Conservation (phyloP, 1,140 invertebrate species). For the Lordiphosa clarofinis region DNA sequence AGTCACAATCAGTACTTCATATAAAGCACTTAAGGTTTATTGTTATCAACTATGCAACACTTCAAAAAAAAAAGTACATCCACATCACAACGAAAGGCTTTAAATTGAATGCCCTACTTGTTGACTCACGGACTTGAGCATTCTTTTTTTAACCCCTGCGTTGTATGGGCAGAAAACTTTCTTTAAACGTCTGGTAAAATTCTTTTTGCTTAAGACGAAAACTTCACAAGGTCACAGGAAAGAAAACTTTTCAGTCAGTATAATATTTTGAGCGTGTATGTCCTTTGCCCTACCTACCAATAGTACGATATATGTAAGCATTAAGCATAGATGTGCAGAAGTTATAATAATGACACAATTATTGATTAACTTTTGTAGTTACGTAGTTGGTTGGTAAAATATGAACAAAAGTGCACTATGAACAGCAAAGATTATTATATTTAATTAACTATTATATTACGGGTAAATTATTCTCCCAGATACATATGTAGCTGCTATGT, state of each 20-base stretch:
- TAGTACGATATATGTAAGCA: neutral
- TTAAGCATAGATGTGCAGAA: neutral
- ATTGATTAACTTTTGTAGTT: conserved; percentile 1
- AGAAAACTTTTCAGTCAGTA: conserved; percentile 32
- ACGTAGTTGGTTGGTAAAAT: too few species aligned
- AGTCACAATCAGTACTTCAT: too few species aligned
- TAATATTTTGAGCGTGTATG: conserved; percentile 1
- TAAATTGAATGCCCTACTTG: conserved; percentile 44
- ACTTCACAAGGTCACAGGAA: conserved; percentile 58
- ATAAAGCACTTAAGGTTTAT: too few species aligned
- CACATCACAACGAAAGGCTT: conserved; percentile 12
- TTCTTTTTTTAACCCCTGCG: conserved; percentile 41
- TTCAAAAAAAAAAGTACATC: neutral
- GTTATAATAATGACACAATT: too few species aligned
- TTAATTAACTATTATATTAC: too few species aligned
- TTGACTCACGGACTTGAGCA: conserved; percentile 42
- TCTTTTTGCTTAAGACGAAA: conserved; percentile 52
- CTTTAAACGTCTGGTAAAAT: conserved; percentile 50
- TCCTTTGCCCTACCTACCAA: neutral
- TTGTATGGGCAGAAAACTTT: conserved; percentile 49
- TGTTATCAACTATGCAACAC: neutral
- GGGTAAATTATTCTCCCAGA: too few species aligned
- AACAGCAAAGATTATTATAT: too few species aligned
- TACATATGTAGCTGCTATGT: too few species aligned
- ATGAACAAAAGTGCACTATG: too few species aligned